Evolutionary conservation across 1,140 invertebrate genomes (phyloP).

Genomic region (Helicoverpa zea): DNA sequence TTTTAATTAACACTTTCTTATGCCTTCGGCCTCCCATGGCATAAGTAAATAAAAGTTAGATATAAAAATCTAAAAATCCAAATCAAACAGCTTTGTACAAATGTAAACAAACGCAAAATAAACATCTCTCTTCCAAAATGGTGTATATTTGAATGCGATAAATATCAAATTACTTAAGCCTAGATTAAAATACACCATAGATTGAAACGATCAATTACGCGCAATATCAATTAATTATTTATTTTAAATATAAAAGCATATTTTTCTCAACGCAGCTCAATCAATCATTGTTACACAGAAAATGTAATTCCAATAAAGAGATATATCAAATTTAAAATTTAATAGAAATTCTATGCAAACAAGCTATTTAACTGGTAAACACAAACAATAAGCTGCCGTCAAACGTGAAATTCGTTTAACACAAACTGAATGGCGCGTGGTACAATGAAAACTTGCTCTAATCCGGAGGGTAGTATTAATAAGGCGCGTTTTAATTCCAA

Average conservation of each 20-base stretch:
- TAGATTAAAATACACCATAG: too few species aligned
- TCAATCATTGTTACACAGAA: constrained; percentile 6
- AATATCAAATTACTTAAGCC: too few species aligned
- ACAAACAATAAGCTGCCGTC: constrained; percentile 56
- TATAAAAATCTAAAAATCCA: too few species aligned
- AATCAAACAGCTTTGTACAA: too few species aligned
- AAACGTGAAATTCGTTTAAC: constrained; percentile 73
- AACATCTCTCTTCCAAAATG: too few species aligned
- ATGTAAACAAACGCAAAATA: too few species aligned
- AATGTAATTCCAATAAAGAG: background rate
- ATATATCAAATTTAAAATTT: background rate
- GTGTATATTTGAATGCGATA: too few species aligned
- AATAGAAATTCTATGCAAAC: background rate
- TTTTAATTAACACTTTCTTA: constrained; percentile 8
- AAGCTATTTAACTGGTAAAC: constrained; percentile 27
- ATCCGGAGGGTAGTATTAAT: constrained; percentile 72
- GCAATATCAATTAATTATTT: background rate
- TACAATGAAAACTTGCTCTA: constrained; percentile 55
- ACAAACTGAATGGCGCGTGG: constrained; percentile 59
- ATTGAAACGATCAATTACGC: too few species aligned
- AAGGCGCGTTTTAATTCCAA: constrained; percentile 78
- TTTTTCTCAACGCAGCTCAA: background rate
- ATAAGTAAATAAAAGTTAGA: background rate
- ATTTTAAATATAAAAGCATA: background rate
- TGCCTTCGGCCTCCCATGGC: background rate